phyloP scores from a whole-genome alignment of 2,113 vertebrate genomes.

The Nothoprocta pentlandii region DNA sequence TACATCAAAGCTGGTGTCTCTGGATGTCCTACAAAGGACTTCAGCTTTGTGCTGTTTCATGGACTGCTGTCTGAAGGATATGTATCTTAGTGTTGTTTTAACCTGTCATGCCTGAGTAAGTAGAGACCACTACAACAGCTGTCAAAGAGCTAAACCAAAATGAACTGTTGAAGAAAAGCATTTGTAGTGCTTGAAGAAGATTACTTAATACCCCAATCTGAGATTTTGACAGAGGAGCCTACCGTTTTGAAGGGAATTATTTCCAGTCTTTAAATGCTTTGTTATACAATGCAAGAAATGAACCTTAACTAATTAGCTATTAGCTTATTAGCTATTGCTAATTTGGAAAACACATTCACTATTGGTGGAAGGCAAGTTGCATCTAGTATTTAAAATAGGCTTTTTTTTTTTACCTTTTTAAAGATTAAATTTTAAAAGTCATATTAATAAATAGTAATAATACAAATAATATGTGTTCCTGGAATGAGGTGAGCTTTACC shows the following conservation, averaged over 20 bases:
- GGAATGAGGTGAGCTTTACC: background rate
- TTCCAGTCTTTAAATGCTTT: background rate
- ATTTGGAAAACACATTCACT: background rate
- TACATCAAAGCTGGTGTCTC: background rate
- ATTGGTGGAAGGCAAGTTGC: background rate
- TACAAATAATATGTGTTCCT: background rate
- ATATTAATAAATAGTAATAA: background rate
- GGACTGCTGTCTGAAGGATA: background rate
- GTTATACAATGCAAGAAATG: background rate
- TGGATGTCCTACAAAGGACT: accelerated
- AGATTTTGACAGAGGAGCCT: background rate
- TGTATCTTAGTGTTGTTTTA: background rate
- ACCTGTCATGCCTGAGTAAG: background rate
- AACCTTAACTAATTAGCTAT: background rate
- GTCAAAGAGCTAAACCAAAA: background rate
- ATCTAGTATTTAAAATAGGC: background rate
- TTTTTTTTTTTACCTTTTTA: background rate
- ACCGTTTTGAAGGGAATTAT: background rate
- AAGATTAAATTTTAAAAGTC: background rate
- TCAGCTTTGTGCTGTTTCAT: background rate
- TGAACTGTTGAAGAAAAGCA: background rate
- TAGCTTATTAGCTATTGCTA: background rate
- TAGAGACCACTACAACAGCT: background rate
- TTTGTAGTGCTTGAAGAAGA: background rate
- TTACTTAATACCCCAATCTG: background rate